Evolutionary conservation across 2,797 vertebrate genomes (phyloP).

Genomic region (Tympanoctomys barrerae): DNA sequence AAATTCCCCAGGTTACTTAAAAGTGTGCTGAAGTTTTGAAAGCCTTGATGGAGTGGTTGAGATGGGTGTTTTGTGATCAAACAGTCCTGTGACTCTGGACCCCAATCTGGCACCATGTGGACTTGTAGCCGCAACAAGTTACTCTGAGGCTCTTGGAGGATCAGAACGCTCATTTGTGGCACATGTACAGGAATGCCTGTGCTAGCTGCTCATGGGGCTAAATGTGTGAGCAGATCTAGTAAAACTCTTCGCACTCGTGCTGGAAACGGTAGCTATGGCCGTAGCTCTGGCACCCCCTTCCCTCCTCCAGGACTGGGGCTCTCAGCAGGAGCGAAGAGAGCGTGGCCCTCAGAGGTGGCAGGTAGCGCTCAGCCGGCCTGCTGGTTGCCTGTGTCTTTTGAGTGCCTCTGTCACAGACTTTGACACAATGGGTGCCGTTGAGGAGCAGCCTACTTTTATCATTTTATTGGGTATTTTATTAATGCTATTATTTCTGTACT

Average conservation of each 20-base stretch:
- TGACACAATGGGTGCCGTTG: not conserved
- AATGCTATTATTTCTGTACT: conserved; percentile 4
- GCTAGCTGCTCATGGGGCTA: not conserved
- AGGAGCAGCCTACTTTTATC: not conserved
- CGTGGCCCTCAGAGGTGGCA: not conserved
- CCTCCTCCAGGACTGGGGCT: not conserved
- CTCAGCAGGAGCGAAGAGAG: not conserved
- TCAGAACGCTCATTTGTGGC: not conserved
- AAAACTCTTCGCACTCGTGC: not conserved
- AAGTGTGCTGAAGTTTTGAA: not conserved
- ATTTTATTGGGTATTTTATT: conserved; percentile 26
- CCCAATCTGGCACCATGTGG: not conserved
- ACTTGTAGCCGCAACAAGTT: not conserved
- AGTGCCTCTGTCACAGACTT: not conserved
- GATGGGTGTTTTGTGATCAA: not conserved
- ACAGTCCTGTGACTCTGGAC: not conserved
- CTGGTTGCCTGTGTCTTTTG: not conserved
- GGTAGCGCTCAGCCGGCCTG: not conserved
- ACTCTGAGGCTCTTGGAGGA: not conserved
- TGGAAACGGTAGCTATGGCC: not conserved
- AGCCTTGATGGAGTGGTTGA: not conserved
- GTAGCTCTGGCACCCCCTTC: not conserved
- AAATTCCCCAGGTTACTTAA: not conserved
- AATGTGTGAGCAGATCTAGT: not conserved
- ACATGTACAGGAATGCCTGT: not conserved